phyloP scores from a whole-genome alignment of 1,140 invertebrate species.

The Harlomillsia oculata region DNA sequence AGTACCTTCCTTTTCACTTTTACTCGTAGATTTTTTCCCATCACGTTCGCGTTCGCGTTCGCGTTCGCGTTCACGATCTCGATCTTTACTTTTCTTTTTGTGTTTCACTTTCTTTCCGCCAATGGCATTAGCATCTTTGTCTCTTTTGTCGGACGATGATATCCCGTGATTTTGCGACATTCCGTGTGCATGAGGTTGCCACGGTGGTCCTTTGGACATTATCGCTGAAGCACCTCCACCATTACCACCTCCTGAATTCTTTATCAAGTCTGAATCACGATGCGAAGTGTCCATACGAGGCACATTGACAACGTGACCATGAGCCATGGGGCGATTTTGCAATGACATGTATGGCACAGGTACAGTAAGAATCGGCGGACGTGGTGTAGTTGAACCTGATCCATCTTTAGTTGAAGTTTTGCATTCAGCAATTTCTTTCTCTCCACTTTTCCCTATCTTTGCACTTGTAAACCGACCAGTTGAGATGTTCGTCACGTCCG shows the following conservation, averaged over 20 bases:
- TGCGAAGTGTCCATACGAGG: constrained; percentile 11
- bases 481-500: not conserved
- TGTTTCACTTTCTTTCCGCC: constrained; percentile 39
- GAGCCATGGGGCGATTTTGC: constrained; percentile 18
- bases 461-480: too few relatives aligned
- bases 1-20: not conserved
- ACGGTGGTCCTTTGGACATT: constrained; percentile 26
- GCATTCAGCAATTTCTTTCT: not conserved
- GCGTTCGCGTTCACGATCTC: constrained; percentile 36
- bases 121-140: not conserved
- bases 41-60: not conserved
- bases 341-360: constrained; percentile 31
- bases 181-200: constrained; percentile 34
- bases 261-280: constrained; percentile 11
- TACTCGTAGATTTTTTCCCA: too few relatives aligned
- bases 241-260: constrained; percentile 5
- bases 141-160: constrained; percentile 17
- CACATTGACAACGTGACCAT: constrained; percentile 15
- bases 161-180: constrained; percentile 24
- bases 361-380: constrained; percentile 30
- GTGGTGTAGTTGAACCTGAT: constrained; percentile 3
- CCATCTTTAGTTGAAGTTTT: not conserved
- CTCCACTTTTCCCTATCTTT: constrained; percentile 4
- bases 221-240: not conserved
- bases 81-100: constrained; percentile 44